Evolutionary conservation across 2,797 vertebrate genomes (phyloP).

Genomic region (Eurystomus glaucurus): DNA sequence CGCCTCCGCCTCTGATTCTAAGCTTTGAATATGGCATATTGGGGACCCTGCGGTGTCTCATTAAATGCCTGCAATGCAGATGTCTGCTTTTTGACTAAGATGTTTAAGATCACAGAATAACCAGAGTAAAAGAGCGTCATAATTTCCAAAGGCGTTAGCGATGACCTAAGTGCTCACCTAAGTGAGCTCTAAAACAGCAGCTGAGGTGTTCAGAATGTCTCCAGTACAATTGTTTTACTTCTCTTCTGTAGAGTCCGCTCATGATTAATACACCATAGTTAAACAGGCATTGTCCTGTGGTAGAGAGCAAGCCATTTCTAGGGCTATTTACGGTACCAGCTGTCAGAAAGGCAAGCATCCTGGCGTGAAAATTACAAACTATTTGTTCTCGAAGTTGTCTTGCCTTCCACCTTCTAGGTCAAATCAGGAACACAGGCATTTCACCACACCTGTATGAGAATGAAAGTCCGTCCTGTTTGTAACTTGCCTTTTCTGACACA

Average conservation of each 20-base stretch:
- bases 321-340: background rate
- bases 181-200: background rate
- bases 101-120: slow-evolving; percentile 19
- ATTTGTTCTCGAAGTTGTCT: background rate
- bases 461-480: background rate
- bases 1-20: background rate
- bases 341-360: background rate
- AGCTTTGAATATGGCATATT: background rate
- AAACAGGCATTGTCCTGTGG: background rate
- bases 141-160: background rate
- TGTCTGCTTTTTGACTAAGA: slow-evolving; percentile 4
- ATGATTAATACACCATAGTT: background rate
- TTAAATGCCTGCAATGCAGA: slow-evolving; percentile 7
- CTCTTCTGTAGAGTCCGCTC: background rate
- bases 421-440: background rate
- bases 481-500: background rate
- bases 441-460: background rate
- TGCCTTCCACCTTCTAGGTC: background rate
- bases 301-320: background rate
- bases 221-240: background rate
- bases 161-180: background rate
- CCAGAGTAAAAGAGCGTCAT: background rate
- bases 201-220: background rate
- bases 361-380: background rate
- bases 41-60: background rate